Percentiles rank a stretch among this genome's conserved stretches.
Conservation (phyloP, 2,797 vertebrate species). For the Euthynnus affinis region DNA sequence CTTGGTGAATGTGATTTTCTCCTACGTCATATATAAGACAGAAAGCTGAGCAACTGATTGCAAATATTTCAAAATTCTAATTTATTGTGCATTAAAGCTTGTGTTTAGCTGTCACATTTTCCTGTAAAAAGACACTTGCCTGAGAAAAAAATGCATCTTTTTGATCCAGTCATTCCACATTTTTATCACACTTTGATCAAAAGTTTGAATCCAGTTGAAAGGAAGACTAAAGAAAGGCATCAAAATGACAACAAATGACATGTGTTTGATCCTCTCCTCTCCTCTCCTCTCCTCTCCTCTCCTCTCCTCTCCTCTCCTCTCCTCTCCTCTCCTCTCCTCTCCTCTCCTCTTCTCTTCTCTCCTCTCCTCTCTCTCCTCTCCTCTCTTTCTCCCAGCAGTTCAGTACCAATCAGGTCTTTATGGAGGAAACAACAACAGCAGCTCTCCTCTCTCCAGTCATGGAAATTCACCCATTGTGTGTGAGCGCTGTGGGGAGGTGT, state of each 20-base stretch:
- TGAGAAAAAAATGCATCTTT: slow-evolving; percentile 2
- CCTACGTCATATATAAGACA: neutral
- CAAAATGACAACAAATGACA: slow-evolving; percentile 22
- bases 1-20: neutral
- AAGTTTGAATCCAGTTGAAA: slow-evolving; percentile 18
- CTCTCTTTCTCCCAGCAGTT: slow-evolving; percentile 42
- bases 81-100: slow-evolving; percentile 4
- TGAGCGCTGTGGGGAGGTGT: slow-evolving; percentile 92
- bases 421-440: slow-evolving; percentile 72
- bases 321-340: slow-evolving; percentile 6
- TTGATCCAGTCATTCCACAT: neutral
- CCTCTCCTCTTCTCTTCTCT: too few relatives aligned
- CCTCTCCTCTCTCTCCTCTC: too few relatives aligned
- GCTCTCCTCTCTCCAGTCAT: slow-evolving; percentile 73
- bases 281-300: neutral
- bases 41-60: neutral
- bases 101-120: slow-evolving; percentile 11
- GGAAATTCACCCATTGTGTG: slow-evolving; percentile 89
- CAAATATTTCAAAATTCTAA: neutral
- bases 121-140: neutral
- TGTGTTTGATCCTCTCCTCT: slow-evolving; percentile 41
- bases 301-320: too few relatives aligned
- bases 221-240: slow-evolving; percentile 5
- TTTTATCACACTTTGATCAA: slow-evolving; percentile 37
- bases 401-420: slow-evolving; percentile 78